These are phyloP conservation scores for Xestia sexstrigata DNA, from an alignment of 2,888 invertebrate genomes.

Conservation along the genomic window DNA sequence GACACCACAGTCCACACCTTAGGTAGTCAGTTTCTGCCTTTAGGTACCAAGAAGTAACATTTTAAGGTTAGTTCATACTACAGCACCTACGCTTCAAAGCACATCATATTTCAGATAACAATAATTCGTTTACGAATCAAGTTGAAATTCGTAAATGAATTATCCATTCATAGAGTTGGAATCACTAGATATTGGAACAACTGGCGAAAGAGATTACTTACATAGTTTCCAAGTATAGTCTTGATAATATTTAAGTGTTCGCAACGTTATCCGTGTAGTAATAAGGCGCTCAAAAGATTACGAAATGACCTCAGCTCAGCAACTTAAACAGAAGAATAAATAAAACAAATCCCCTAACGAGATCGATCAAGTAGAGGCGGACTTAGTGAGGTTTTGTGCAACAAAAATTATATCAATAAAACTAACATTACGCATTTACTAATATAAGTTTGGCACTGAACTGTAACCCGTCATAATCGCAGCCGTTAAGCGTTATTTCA, in stretches of 20 bases:
- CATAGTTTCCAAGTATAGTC: slow-evolving; percentile 9
- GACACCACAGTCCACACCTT: background rate
- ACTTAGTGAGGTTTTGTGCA: slow-evolving; percentile 18
- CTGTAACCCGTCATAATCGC: slow-evolving; percentile 28
- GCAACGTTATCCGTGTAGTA: background rate
- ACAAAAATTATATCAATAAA: slow-evolving; percentile 14
- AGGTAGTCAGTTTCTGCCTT: background rate
- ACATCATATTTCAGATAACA: background rate
- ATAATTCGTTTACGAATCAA: no score
- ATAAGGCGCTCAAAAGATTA: slow-evolving; percentile 42
- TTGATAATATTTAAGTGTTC: slow-evolving; percentile 6
- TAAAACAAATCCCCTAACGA: slow-evolving; percentile 38
- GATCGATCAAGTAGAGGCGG: slow-evolving; percentile 35
- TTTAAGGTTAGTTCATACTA: background rate
- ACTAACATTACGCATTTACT: slow-evolving; percentile 17
- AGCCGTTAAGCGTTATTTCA: slow-evolving; percentile 38
- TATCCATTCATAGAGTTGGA: slow-evolving; percentile 34
- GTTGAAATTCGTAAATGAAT: slow-evolving; percentile 16
- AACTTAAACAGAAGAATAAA: slow-evolving; percentile 32
- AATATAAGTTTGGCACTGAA: slow-evolving; percentile 15
- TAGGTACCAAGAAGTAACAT: background rate
- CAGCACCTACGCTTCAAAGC: background rate
- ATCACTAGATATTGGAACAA: slow-evolving; percentile 29
- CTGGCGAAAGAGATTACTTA: slow-evolving; percentile 37
- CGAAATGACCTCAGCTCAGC: slow-evolving; percentile 28